Base-by-base conservation (phyloP, 1,140 invertebrate genomes). In the Drosophila elegans region DNA sequence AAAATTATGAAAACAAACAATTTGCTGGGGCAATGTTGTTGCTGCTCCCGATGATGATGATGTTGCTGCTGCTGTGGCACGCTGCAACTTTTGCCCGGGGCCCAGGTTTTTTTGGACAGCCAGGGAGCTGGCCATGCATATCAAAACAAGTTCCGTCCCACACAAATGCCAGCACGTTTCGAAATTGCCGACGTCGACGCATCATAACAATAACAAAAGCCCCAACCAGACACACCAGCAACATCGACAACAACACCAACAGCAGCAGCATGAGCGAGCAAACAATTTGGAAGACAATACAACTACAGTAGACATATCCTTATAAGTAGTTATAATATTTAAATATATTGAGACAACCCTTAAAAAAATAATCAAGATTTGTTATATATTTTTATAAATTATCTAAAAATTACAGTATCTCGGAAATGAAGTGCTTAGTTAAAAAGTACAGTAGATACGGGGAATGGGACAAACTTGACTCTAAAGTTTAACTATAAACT, bases 131-230 rank as follows among this genome's bases (percentile, higher is more conserved):
- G 41, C 78, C 78, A 82, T 79, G 82, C 82, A 86, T 86, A 76
- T 86, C 74, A 86, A 86, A 86, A 86, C 82, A 86, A 86, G 82
- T 86, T 86, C 82, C 82, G 83, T 86, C 86, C 83, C 82, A 86
- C 82, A 81, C 82, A 86, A 88, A 88, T 86, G 82, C 82, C 82
- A 86, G 83, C 82, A 86, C 82, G 82, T 86, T 86, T 86, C 83
- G 82, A 86, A 86, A 88, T 79, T 72, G 59, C 78, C 66, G 51
- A 60, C 62, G 62, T 46, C 74, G 74, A 85, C 82, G 82, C 74
- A 86, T 86, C 83, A 86, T 82, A 86, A 86, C 82, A 86, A 86
- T 86, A 86, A 86, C 82, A 86, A 86, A 86, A 75, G 69, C 69
- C 76, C 60, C 41, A 49, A 16, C 49, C 48, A 68, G 42, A 46